Evolutionary conservation across 2,113 vertebrate genomes (phyloP), one percentile per base, ranked within the genome.

Genomic region (Struthidea cinerea): DNA sequence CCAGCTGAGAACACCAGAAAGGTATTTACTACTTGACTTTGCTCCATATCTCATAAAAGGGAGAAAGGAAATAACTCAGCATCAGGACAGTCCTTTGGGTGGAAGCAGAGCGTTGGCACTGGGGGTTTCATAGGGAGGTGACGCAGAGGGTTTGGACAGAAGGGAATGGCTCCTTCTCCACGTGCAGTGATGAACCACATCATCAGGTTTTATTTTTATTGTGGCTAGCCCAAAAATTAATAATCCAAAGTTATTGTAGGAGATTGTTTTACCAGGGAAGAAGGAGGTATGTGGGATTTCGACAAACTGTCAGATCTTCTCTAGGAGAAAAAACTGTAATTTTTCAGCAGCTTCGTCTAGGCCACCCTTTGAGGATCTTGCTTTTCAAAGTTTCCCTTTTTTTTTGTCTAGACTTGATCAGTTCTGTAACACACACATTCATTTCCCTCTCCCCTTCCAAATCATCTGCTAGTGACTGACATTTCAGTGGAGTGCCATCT

Each of bases 401-500:
- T 56, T 70, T 81, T 23, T 13, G 65, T 77, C 84, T 85, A 93
- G 90, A 77, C 69, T 81, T 20, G 41, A 88, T 91, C 89, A 52
- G 49, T 65, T 94, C 91, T 79, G 28, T 37, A 90, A 73, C 33
- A 76, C 28, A 64, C 41, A 84, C 78, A 55, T 77, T 64, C 64
- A 81, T 82, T 87, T 90, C 64, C 44, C 33, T 92, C 78, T 95
- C 41, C 42, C 33, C 27, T 90, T 92, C 91, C 92, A 82, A 94
- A 79, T 95, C 86, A 94, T 90, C 84, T 87, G 81, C 89, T 67
- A 50, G 77, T 82, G 65, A 94, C 71, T 91, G 92, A 90, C 92
- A 93, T 97, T 95, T 97, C 60, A 50, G 68, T 76, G 56, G 63
- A 92, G 81, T 91, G 87, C 83, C 87, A 94, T 94, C 92, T 70